Base-by-base conservation (phyloP, 2,888 invertebrate genomes). In the Celastrina argiolus region DNA sequence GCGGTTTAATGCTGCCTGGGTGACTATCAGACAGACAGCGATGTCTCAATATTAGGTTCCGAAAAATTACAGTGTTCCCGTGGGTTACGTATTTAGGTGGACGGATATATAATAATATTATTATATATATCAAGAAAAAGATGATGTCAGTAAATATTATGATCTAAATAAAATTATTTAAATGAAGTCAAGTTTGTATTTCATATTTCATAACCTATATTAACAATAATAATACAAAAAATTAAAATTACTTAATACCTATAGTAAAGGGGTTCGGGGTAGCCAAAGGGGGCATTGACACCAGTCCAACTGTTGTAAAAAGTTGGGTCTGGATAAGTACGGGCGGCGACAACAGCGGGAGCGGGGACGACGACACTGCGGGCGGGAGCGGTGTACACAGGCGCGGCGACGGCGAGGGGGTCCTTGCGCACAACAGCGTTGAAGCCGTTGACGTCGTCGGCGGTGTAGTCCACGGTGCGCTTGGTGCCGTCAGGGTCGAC, bases 391-490 rank as follows among this genome's bases (percentile, higher is more conserved):
- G 72, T 67, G 26, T 70, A 65, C 39, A 68, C 69, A 56, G 73
- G 77, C 42, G 77, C 75, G 39, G 87, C 75, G 5, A 82, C 78
- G 56, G 84, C 79, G 45, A 81, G 85, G 36, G 93, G 87, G 71
- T 92, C 92, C 70, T 92, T 92, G 74, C 90, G 88, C 36, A 93
- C 93, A 28, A 92, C 87, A 42, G 93, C 93, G 83, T 92, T 93
- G 83, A 93, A 93, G n/a, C 93, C 92, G 73, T 92, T 91, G 66
- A 92, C 77, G 68, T 92, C 90, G 76, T 92, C 92, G 67, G 92
- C 92, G 65, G 90, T 83, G 82, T 93, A 93, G 81, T 93, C 92
- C 1, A 93, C 93, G 18, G 87, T 92, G 70, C 93, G 88, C 73
- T 87, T 88, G 68, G 92, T 92, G 72, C 93, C 92, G 73, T 93